Evolutionary conservation across 1,140 invertebrate species (phyloP), one percentile per base, ranked within the genome.

Genomic region (Drosophila serrata): DNA sequence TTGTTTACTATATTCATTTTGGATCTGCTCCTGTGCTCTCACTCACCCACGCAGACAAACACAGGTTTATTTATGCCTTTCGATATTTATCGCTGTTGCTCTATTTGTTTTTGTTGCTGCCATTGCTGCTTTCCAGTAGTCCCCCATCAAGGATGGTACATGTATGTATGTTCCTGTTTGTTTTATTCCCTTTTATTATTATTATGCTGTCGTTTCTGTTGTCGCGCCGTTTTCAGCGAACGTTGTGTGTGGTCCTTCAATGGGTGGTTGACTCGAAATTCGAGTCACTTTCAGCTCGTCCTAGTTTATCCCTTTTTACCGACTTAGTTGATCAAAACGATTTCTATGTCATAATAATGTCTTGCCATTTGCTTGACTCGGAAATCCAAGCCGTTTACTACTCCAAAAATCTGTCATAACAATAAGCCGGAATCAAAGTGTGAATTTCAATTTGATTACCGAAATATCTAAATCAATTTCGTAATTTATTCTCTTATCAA

Each of bases 171-270:
- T 43, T 62, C 61, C 45, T 61, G 63, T 70, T 67, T 75, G 73
- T 59, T 82, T 65, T 81, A 77, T 81, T 81, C 76, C 53, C 80
- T 79, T 74, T 84, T 88, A 90, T 88, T 88, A 90, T 90, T 88
- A 88, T 88, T 90, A 84, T 90, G 85, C 80, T 88, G 84, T 84
- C 84, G 84, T 90, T 85, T 68, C 77, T 78, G 80, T 78, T 88
- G 84, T 88, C 85, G 84, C 84, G 84, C 90, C 84, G 80, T 90
- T 90, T 80, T 87, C 84, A 87, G 80, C 63, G 59, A 60, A 70
- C 58, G 78, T 77, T 88, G 37, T 76, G 43, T 70, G 43, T 64
- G 62, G 43, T 69, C 61, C 29, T 64, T 35, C 33, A 13, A 27
- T 48, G 9, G 13, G 15, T 13, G 17, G 31, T 33, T n/a, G 12